A percentile compares a stretch with the other conserved stretches of the same genome.
Conservation (phyloP, 2,113 vertebrate genomes). For the Ondatra zibethicus region DNA sequence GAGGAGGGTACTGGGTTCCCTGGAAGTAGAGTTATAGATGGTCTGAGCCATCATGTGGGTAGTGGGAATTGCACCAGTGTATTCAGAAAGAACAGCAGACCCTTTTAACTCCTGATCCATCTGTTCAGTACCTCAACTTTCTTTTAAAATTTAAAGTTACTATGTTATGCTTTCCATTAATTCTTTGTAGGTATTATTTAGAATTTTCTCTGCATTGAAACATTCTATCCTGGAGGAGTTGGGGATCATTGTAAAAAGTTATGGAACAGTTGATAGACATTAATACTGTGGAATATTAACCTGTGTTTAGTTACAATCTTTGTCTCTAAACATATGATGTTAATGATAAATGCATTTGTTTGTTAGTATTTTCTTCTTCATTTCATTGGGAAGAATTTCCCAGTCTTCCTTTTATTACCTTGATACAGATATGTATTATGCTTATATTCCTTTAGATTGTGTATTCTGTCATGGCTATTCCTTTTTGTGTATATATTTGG, state of each 20-base stretch:
- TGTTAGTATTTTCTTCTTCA: neutral
- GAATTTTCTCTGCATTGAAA: neutral
- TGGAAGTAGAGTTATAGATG: neutral
- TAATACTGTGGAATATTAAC: neutral
- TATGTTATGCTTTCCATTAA: neutral
- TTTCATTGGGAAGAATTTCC: neutral
- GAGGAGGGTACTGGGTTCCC: neutral
- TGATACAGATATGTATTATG: neutral
- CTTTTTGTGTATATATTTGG: neutral
- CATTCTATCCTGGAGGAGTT: neutral
- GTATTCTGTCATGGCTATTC: neutral
- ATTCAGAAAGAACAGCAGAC: neutral
- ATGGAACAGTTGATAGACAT: neutral
- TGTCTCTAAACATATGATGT: neutral
- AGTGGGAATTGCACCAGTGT: neutral
- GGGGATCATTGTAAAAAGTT: neutral
- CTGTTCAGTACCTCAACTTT: neutral
- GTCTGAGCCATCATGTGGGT: neutral
- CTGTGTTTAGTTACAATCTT: neutral
- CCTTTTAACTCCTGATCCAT: neutral
- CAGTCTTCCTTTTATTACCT: too few relatives aligned
- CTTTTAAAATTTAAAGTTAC: neutral
- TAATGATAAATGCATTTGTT: neutral
- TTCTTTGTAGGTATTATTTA: neutral
- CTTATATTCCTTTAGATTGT: neutral